Percentiles rank a stretch among this genome's conserved stretches.
Conservation (phyloP, 2,113 vertebrate species). For the Synchiropus splendidus region DNA sequence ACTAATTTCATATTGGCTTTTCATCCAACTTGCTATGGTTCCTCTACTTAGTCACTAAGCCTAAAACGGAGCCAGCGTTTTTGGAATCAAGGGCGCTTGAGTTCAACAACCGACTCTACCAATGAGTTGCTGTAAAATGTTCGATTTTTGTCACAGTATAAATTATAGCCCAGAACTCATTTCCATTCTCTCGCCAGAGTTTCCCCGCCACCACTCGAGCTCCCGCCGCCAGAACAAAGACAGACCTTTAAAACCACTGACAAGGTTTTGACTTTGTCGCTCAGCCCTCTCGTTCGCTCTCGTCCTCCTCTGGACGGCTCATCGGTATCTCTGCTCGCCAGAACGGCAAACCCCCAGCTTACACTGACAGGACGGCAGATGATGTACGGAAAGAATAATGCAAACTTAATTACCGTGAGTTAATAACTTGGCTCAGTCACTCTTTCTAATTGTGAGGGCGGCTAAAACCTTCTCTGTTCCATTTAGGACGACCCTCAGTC, state of each 20-base stretch:
- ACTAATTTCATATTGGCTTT: too few relatives aligned
- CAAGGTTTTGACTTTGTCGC: constrained; percentile 26
- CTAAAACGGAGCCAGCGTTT: too few relatives aligned
- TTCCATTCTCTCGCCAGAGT: too few relatives aligned
- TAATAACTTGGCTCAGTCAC: constrained; percentile 64
- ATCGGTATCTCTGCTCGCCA: constrained; percentile 30
- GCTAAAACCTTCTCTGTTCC: constrained; percentile 57
- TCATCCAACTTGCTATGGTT: too few relatives aligned
- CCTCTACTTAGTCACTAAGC: too few relatives aligned
- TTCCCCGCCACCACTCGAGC: too few relatives aligned
- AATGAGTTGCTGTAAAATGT: too few relatives aligned
- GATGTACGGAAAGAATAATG: constrained; percentile 51
- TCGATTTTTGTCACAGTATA: too few relatives aligned
- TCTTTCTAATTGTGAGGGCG: constrained; percentile 56
- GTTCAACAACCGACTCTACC: too few relatives aligned
- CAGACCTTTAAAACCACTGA: constrained; percentile 29
- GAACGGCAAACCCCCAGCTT: constrained; percentile 9
- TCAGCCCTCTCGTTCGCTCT: constrained; percentile 6
- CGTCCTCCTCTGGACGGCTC: constrained; percentile 22
- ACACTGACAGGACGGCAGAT: constrained; percentile 37
- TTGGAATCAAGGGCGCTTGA: too few relatives aligned
- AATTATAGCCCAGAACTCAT: too few relatives aligned
- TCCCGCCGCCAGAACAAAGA: constrained; percentile 2
- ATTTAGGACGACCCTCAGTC: constrained; percentile 41
- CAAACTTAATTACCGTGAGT: constrained; percentile 61